Conservation (phyloP, 2,113 vertebrate species). For the Paralichthys olivaceus region DNA sequence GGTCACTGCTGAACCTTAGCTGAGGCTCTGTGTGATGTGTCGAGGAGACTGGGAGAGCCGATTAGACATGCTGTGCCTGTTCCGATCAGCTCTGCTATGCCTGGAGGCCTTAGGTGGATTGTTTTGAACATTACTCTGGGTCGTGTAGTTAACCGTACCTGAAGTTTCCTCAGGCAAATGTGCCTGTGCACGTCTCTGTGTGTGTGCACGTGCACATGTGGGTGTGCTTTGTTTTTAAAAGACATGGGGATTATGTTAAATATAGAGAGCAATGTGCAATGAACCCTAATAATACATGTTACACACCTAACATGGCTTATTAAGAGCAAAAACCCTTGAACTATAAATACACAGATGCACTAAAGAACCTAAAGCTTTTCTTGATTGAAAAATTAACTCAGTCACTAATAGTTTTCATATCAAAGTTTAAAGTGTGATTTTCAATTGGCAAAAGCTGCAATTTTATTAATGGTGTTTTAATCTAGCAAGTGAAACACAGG, state of each 20-base stretch:
- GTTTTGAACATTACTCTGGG: slow-evolving; percentile 65
- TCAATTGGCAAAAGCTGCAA: too few relatives aligned
- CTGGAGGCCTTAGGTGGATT: slow-evolving; percentile 54
- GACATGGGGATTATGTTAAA: slow-evolving; percentile 27
- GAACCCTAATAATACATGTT: not conserved
- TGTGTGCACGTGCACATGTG: not conserved
- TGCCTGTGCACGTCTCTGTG: slow-evolving; percentile 9
- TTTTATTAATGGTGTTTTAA: too few relatives aligned
- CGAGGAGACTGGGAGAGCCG: slow-evolving; percentile 46
- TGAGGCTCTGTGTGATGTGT: slow-evolving; percentile 27
- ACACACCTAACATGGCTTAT: not conserved
- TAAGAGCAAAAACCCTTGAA: slow-evolving; percentile 2
- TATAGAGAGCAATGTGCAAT: slow-evolving; percentile 3
- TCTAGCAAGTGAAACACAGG: too few relatives aligned
- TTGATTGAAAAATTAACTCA: too few relatives aligned
- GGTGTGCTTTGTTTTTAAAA: not conserved
- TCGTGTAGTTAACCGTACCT: slow-evolving; percentile 71
- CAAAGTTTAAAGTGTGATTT: too few relatives aligned
- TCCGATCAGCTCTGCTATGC: slow-evolving; percentile 60
- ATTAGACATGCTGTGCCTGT: slow-evolving; percentile 66
- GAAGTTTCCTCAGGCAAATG: slow-evolving; percentile 67
- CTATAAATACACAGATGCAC: not conserved
- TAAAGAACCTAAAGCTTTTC: not conserved
- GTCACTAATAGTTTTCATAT: too few relatives aligned
- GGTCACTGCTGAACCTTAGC: slow-evolving; percentile 24